Conservation (phyloP, 2,113 vertebrate species). For the Morone chrysops region DNA sequence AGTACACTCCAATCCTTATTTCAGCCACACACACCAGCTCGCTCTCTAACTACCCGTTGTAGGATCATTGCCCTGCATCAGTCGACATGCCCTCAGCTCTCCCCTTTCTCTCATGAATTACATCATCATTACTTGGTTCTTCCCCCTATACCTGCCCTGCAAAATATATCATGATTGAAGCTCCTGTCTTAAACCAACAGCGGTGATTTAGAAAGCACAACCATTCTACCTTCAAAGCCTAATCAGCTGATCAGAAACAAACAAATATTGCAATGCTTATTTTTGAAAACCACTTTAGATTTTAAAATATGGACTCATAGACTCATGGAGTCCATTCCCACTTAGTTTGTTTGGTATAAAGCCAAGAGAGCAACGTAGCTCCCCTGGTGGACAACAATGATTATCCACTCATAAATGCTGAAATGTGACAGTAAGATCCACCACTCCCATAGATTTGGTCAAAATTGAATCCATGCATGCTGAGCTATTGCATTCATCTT, state of each 20-base stretch:
- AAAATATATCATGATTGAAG: neutral
- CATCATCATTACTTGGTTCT: slow-evolving; percentile 3
- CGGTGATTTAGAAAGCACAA: neutral
- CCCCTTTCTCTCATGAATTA: slow-evolving; percentile 23
- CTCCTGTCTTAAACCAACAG: neutral
- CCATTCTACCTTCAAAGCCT: neutral
- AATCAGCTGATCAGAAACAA: neutral
- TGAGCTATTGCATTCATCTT: neutral
- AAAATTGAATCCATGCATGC: neutral
- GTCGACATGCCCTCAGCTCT: slow-evolving; percentile 7
- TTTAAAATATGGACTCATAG: neutral
- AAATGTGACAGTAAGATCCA: neutral
- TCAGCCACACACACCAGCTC: slow-evolving; percentile 25
- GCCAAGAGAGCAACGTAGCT: neutral
- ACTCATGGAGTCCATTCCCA: neutral
- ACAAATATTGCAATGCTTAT: neutral
- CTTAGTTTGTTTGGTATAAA: neutral
- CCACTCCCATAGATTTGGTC: neutral
- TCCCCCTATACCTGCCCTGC: neutral
- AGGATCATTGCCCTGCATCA: slow-evolving; percentile 17
- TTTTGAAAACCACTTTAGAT: neutral
- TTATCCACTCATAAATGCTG: neutral
- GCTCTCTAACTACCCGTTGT: slow-evolving; percentile 15
- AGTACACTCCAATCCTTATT: slow-evolving; percentile 28
- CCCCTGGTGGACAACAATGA: neutral